Base-by-base conservation (phyloP, 2,113 vertebrate species). In the Myodes glareolus region DNA sequence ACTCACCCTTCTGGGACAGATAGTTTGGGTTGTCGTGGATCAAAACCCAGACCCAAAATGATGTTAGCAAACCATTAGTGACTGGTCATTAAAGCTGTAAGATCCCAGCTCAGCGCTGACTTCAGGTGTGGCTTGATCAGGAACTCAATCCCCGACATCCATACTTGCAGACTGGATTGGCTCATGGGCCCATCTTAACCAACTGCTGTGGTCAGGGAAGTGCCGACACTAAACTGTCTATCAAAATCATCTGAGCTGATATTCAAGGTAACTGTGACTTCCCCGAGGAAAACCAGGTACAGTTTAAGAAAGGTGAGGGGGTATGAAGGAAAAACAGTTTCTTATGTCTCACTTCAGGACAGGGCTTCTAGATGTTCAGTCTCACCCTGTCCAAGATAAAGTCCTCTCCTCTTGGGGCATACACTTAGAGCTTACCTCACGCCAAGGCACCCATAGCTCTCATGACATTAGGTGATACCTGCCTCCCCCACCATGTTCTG, bases 21-120 rank as follows among this genome's bases (percentile, higher is more conserved):
- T 78, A 73, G 14, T 94, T 84, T 85, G 45, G 29, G 29, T 85
- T 67, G 45, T 17, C 75, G 73, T 33, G 68, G 8, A 68, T 55
- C 72, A 75, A 92, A 85, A 75, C 47, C n/a, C 31, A 80, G 47
- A 86, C 50, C 73, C 78, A 82, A 90, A 92, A 52, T 90, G 47
- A 47, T 73, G 91, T 70, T 65, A 70, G 52, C 78, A 76, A 82
- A 87, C 81, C 39, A 72, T 73, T 88, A 72, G 45, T 58, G 65
- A 42, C 73, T 58, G 80, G 17, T 76, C 55, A 25, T 27, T 50
- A 23, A 58, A 61, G 13, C 29, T 31, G 25, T 58, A 89, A 76
- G 47, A 25, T 42, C 27, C 77, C 70, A 93, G 52, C 13, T 7
- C 21, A 68, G 61, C 36, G 13, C n/a, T 67, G 3, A 42, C 45